A percentile compares a stretch with the other conserved stretches of the same genome.
phyloP scores from a whole-genome alignment of 2,113 vertebrate species.

The Nanorana parkeri region DNA sequence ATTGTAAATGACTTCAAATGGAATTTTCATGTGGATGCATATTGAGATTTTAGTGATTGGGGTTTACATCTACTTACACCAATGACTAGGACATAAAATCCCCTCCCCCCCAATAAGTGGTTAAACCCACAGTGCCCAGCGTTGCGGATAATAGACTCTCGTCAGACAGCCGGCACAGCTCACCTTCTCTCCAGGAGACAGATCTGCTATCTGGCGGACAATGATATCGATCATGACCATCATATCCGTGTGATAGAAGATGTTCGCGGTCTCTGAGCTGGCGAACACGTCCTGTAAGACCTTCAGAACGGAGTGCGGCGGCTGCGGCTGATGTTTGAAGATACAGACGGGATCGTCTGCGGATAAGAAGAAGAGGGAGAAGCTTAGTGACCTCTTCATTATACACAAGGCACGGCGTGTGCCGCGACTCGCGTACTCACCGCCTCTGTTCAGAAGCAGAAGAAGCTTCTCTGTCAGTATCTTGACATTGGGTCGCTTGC shows the following conservation, averaged over 20 bases:
- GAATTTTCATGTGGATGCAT: too few relatives aligned
- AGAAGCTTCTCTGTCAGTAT: conserved; percentile 92
- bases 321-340: conserved; percentile 91
- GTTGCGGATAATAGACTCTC: too few relatives aligned
- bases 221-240: conserved; percentile 98
- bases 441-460: conserved; percentile 91
- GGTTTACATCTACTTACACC: too few relatives aligned
- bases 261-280: conserved; percentile 79
- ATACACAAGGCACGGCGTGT: background rate
- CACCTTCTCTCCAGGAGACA: conserved; percentile 97
- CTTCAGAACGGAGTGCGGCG: conserved; percentile 91
- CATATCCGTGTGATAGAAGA: conserved; percentile 98
- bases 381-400: background rate
- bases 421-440: conserved; percentile 69
- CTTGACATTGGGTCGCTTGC: conserved; percentile 88
- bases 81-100: background rate
- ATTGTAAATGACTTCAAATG: too few relatives aligned
- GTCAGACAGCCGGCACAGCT: background rate
- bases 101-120: background rate
- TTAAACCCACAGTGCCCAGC: too few relatives aligned
- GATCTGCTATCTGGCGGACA: conserved; percentile 93
- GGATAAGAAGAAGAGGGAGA: conserved; percentile 6
- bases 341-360: conserved; percentile 93
- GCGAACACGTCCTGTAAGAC: conserved; percentile 95
- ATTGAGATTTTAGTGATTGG: too few relatives aligned